These are phyloP conservation scores for Xiphophorus maculatus DNA, from an alignment of 2,113 vertebrate genomes.

Conservation along the genomic window DNA sequence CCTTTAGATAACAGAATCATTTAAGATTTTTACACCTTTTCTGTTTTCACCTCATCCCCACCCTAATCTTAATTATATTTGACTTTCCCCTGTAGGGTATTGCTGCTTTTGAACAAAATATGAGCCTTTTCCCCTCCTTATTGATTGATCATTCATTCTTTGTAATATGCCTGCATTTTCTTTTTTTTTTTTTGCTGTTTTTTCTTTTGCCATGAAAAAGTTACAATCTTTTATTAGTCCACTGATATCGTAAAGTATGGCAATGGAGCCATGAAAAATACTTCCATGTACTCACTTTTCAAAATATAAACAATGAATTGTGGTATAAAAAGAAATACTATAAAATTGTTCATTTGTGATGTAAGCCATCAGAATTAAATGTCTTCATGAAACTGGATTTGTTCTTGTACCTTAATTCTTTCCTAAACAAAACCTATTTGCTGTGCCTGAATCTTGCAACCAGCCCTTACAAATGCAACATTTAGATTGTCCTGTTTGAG, in stretches of 20 bases:
- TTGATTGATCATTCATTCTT: background rate
- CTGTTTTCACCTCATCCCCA: background rate
- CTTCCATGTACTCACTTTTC: background rate
- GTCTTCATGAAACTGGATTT: constrained; percentile 18
- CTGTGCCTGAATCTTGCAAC: constrained; percentile 1
- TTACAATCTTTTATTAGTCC: background rate
- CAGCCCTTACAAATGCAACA: constrained; percentile 1
- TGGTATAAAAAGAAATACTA: background rate
- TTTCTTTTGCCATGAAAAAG: background rate
- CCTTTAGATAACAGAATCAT: too few relatives aligned
- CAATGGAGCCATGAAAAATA: background rate
- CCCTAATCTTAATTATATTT: background rate
- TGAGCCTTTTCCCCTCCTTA: background rate
- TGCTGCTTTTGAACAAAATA: background rate
- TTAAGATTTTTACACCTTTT: background rate
- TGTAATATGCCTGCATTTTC: background rate
- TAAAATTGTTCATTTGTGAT: constrained; percentile 14
- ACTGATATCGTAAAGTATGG: background rate
- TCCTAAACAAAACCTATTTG: constrained; percentile 19
- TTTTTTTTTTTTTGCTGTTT: too few relatives aligned
- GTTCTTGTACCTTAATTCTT: constrained; percentile 17
- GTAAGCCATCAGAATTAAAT: constrained; percentile 14
- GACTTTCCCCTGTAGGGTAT: background rate
- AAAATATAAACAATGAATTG: background rate
- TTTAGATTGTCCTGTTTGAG: constrained; percentile 36